Conservation (phyloP, 2,113 vertebrate species). For the Eulacestoma nigropectus region DNA sequence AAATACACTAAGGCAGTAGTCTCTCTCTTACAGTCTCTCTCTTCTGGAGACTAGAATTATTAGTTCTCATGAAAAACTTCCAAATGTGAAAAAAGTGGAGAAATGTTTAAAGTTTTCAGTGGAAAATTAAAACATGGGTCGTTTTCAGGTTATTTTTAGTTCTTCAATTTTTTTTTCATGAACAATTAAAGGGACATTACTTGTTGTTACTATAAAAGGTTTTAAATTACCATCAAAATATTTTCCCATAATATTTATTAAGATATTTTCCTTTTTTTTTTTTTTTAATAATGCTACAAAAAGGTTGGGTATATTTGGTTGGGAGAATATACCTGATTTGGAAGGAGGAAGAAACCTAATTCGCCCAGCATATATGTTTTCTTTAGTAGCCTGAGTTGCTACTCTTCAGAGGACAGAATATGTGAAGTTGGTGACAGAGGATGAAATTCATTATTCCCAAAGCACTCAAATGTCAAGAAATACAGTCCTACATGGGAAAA, state of each 20-base stretch:
- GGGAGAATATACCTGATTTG: neutral
- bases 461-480: neutral
- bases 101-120: neutral
- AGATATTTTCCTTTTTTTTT: neutral
- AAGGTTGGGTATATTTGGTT: neutral
- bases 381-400: neutral
- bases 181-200: neutral
- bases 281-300: neutral
- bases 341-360: neutral
- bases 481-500: neutral
- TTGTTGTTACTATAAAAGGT: neutral
- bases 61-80: neutral
- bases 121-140: neutral
- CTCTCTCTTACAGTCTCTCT: too few relatives aligned
- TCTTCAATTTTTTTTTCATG: neutral
- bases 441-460: neutral
- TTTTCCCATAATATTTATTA: neutral
- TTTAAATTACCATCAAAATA: neutral
- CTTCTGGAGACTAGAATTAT: neutral
- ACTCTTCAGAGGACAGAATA: neutral
- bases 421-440: neutral
- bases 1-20: neutral
- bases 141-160: neutral
- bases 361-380: neutral
- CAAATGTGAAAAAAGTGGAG: neutral